These are phyloP conservation scores for Perodicticus potto DNA, from an alignment of 2,797 vertebrate species.

Conservation along the genomic window DNA sequence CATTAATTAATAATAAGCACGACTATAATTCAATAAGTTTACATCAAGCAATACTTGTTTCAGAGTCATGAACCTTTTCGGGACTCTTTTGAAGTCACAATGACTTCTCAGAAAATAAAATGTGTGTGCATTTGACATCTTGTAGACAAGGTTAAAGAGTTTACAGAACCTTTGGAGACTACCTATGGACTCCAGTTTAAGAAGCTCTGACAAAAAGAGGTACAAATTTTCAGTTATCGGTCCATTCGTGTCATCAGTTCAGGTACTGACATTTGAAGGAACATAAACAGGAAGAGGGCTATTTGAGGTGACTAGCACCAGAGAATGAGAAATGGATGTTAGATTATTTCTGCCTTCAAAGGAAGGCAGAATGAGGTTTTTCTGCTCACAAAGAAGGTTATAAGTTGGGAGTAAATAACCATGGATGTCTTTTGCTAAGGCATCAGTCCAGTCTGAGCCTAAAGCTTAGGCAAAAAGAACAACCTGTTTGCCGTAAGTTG, in stretches of 20 bases:
- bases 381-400: not conserved
- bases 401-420: not conserved
- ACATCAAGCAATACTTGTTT: not conserved
- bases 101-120: conserved; percentile 33
- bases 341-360: not conserved
- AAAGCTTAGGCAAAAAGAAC: not conserved
- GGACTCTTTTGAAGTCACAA: not conserved
- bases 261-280: not conserved
- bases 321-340: not conserved
- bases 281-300: not conserved
- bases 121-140: not conserved
- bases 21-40: not conserved
- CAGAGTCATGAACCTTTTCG: not conserved
- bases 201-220: not conserved
- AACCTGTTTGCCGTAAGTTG: not conserved
- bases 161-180: not conserved
- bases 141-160: not conserved
- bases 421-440: not conserved
- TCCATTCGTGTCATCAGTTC: not conserved
- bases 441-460: not conserved
- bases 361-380: not conserved
- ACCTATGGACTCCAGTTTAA: not conserved
- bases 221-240: not conserved
- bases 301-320: not conserved
- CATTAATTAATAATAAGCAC: not conserved